phyloP scores from a whole-genome alignment of 2,113 vertebrate genomes.

The Prunella himalayana region DNA sequence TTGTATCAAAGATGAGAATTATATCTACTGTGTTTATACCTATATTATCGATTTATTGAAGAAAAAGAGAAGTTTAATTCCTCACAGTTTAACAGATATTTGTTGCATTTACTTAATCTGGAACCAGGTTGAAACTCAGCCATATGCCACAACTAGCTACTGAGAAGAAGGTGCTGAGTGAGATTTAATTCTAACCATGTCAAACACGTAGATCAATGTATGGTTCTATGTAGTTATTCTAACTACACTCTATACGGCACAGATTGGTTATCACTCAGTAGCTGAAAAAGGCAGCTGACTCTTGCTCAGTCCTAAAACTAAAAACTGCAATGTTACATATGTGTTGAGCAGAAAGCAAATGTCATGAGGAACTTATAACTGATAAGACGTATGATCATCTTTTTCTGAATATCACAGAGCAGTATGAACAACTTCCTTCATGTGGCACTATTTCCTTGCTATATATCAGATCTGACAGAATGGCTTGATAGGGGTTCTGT shows the following conservation, averaged over 20 bases:
- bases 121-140: not conserved
- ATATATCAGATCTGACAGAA: not conserved
- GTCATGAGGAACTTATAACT: not conserved
- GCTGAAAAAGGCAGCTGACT: not conserved
- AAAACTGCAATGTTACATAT: not conserved
- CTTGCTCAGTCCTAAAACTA: not conserved
- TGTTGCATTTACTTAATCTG: not conserved
- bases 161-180: not conserved
- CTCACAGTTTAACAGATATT: not conserved
- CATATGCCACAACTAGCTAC: not conserved
- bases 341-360: not conserved
- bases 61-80: not conserved
- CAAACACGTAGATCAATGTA: not conserved
- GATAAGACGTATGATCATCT: not conserved
- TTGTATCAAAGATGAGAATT: not conserved
- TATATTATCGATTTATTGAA: not conserved
- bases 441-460: not conserved
- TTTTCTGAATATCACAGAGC: not conserved
- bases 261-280: not conserved
- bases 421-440: slow-evolving; percentile 10
- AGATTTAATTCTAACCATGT: not conserved
- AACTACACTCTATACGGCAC: not conserved
- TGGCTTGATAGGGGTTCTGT: not conserved
- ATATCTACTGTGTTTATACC: not conserved
- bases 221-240: not conserved